phyloP scores from a whole-genome alignment of 2,888 invertebrate genomes.

The Electrophaes corylata region DNA sequence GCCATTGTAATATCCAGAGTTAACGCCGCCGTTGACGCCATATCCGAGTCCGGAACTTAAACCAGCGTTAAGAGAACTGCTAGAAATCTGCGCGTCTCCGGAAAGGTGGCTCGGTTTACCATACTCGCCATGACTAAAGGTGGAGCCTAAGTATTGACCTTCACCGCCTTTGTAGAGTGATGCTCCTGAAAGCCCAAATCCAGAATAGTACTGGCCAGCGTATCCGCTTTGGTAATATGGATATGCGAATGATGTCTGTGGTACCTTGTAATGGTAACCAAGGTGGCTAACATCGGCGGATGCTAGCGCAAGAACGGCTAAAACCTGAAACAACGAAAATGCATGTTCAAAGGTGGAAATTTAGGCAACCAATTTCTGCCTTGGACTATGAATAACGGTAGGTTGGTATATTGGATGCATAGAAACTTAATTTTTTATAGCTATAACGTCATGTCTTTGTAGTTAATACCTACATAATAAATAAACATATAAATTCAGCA shows the following conservation, averaged over 20 bases:
- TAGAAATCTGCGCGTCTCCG: conserved; percentile 24
- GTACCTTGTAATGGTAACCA: conserved; percentile 72
- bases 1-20: conserved; percentile 5
- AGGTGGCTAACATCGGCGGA: conserved; percentile 62
- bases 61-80: conserved; percentile 17
- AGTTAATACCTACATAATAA: no score
- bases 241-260: conserved; percentile 70
- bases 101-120: conserved; percentile 15
- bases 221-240: conserved; percentile 60
- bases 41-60: conserved; percentile 5
- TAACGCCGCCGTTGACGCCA: conserved; percentile 8
- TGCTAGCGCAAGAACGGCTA: conserved; percentile 58
- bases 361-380: neutral
- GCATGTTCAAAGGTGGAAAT: neutral
- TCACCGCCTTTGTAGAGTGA: conserved; percentile 40
- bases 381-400: neutral
- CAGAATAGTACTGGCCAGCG: conserved; percentile 47
- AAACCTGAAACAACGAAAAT: conserved; percentile 57
- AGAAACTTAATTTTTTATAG: no score
- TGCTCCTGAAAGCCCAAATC: conserved; percentile 35
- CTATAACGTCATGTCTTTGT: no score
- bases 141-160: conserved; percentile 36
- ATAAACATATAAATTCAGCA: no score
- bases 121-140: conserved; percentile 30
- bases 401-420: no score